phyloP scores from a whole-genome alignment of 1,140 invertebrate genomes.

The Sipha flava region DNA sequence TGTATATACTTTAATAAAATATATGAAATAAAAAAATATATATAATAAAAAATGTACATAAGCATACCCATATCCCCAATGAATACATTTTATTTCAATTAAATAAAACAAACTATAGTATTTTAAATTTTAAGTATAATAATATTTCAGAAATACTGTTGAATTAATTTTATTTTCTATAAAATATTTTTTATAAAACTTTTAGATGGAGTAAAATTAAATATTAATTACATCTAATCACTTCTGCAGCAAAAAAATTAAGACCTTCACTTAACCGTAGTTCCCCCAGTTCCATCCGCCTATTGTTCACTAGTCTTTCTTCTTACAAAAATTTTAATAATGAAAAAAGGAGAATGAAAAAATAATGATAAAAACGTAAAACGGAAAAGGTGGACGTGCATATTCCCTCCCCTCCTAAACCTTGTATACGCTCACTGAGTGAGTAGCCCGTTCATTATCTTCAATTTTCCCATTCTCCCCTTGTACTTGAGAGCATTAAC shows the following conservation, averaged over 20 bases:
- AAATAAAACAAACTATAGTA: no score
- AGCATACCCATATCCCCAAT: no score
- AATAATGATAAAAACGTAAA: not conserved
- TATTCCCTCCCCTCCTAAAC: not conserved
- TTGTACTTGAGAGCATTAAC: slow-evolving; percentile 5
- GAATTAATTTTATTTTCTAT: no score
- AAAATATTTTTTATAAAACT: no score
- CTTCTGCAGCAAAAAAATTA: not conserved
- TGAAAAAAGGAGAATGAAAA: not conserved
- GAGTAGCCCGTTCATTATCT: slow-evolving; percentile 10
- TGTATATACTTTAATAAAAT: no score
- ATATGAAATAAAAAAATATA: no score
- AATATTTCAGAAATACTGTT: no score
- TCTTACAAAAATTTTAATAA: not conserved
- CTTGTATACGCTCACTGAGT: not conserved
- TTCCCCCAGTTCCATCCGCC: slow-evolving; percentile 8
- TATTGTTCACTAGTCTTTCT: not conserved
- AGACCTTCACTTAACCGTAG: not conserved
- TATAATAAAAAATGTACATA: no score
- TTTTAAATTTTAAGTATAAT: no score
- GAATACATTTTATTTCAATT: no score
- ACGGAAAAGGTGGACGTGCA: not conserved
- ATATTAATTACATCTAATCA: no score
- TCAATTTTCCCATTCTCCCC: slow-evolving; percentile 31
- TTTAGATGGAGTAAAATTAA: no score